Evolutionary conservation across 2,113 vertebrate genomes (phyloP).

Genomic region (Hippopotamus amphibius): DNA sequence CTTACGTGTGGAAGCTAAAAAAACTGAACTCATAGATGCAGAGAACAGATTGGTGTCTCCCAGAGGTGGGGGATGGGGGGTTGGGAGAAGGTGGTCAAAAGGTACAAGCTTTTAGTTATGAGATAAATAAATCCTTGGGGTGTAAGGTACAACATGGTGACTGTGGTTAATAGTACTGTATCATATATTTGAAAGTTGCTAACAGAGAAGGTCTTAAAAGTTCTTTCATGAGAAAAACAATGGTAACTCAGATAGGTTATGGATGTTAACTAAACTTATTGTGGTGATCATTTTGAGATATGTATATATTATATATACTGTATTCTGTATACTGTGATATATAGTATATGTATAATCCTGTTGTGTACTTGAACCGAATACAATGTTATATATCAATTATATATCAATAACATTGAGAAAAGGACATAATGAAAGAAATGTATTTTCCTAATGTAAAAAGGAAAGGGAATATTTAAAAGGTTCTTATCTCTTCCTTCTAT

Average conservation of each 20-base stretch:
- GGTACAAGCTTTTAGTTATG: background rate
- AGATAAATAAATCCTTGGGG: background rate
- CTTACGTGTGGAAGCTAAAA: background rate
- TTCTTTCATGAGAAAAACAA: background rate
- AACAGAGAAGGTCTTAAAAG: background rate
- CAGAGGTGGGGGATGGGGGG: background rate
- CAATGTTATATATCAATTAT: background rate
- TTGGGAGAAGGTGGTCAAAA: background rate
- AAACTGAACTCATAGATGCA: background rate
- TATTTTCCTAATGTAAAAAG: background rate
- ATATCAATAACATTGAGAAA: background rate
- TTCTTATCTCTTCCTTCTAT: rapidly evolving
- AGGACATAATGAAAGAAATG: background rate
- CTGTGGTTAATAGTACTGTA: background rate
- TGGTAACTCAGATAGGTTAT: background rate
- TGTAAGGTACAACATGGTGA: background rate
- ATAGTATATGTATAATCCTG: background rate
- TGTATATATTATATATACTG: background rate
- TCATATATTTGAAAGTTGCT: background rate
- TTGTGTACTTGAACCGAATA: background rate
- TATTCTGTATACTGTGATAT: background rate
- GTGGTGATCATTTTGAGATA: background rate
- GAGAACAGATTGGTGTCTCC: background rate
- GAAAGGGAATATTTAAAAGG: background rate
- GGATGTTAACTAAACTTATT: too few species aligned